Evolutionary conservation across 2,113 vertebrate genomes (phyloP).

Genomic region (Brachypodius melanocephalos): DNA sequence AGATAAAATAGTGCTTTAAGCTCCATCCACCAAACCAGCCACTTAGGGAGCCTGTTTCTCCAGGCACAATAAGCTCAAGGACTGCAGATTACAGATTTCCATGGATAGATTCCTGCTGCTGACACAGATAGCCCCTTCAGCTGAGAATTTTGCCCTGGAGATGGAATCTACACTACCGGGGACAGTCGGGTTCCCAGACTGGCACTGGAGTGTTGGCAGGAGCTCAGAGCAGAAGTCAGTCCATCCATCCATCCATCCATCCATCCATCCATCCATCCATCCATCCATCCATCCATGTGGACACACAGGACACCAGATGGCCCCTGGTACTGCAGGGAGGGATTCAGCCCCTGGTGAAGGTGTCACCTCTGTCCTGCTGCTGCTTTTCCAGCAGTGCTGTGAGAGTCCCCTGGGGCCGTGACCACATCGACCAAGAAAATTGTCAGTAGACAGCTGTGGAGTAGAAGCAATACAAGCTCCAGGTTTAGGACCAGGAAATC

Average conservation of each 20-base stretch:
- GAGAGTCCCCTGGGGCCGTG: background rate
- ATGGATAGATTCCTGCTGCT: background rate
- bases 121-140: background rate
- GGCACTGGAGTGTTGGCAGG: background rate
- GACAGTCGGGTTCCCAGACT: background rate
- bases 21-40: background rate
- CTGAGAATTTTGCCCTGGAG: background rate
- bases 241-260: background rate
- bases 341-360: background rate
- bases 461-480: background rate
- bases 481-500: background rate
- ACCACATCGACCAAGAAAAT: background rate
- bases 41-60: background rate
- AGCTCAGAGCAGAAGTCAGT: background rate
- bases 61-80: background rate
- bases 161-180: fast-evolving
- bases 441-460: background rate
- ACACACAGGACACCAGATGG: background rate
- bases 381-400: background rate
- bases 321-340: background rate
- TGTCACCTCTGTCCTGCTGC: background rate
- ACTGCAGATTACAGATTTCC: background rate
- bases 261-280: background rate
- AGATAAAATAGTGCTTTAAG: background rate
- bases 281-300: background rate